These are phyloP conservation scores for Pristis pectinata DNA, from an alignment of 2,797 vertebrate species.

Conservation along the genomic window DNA sequence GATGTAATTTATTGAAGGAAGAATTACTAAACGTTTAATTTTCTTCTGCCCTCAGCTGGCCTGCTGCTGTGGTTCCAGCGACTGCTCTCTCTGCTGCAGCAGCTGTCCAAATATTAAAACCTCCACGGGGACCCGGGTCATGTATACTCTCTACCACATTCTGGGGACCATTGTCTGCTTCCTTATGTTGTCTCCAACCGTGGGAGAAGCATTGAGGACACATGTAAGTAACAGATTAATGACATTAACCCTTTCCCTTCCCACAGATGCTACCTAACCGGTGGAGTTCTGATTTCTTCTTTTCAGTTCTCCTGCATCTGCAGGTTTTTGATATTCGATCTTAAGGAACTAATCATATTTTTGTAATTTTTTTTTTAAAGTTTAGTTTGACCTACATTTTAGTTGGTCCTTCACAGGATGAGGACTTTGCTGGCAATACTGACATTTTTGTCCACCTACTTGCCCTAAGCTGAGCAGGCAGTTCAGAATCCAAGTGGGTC, in stretches of 20 bases:
- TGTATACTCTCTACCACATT: constrained; percentile 90
- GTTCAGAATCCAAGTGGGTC: no score
- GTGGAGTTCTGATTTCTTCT: no score
- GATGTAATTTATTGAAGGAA: neutral
- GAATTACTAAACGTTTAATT: neutral
- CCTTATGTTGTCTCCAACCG: constrained; percentile 89
- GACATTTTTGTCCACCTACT: no score
- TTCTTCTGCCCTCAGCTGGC: constrained; percentile 67
- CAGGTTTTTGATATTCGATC: no score
- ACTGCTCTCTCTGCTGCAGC: constrained; percentile 83
- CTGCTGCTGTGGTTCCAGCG: constrained; percentile 84
- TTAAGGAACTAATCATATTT: no score
- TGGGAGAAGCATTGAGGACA: constrained; percentile 61
- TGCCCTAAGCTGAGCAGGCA: no score
- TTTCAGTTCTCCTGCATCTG: no score
- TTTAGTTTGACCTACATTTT: no score
- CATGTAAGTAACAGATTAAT: constrained; percentile 56
- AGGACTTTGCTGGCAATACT: no score
- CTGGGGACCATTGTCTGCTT: constrained; percentile 78
- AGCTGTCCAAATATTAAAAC: constrained; percentile 93
- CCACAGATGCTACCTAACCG: no score
- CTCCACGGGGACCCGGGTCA: constrained; percentile 87
- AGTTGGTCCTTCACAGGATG: no score
- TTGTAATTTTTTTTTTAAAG: no score
- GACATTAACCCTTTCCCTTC: neutral